These are phyloP conservation scores for Mobula hypostoma DNA, from an alignment of 2,113 vertebrate species.

Conservation along the genomic window DNA sequence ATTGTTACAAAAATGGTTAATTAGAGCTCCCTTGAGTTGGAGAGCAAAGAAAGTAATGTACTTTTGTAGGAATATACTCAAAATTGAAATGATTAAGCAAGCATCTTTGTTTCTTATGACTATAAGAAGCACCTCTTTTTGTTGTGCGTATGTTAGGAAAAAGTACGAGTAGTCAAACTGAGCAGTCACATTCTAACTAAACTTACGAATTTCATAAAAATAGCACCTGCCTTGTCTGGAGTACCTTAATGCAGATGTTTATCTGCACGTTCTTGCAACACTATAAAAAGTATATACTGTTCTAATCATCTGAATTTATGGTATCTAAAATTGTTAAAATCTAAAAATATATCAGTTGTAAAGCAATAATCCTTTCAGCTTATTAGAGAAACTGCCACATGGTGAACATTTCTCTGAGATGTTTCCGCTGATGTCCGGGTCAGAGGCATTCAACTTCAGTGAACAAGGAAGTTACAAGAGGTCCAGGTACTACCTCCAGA, in stretches of 20 bases:
- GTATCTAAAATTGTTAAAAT: too few species aligned
- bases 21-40: not conserved
- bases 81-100: not conserved
- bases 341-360: too few species aligned
- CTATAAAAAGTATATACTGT: not conserved
- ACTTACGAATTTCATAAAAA: not conserved
- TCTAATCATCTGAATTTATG: not conserved
- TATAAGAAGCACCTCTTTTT: not conserved
- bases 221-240: not conserved
- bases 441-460: too few species aligned
- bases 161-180: not conserved
- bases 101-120: not conserved
- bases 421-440: too few species aligned
- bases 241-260: not conserved
- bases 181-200: not conserved
- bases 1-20: not conserved
- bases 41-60: not conserved
- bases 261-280: not conserved
- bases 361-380: too few species aligned
- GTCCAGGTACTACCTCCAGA: too few species aligned
- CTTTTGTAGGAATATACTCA: not conserved
- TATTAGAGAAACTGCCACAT: too few species aligned
- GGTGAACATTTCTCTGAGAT: too few species aligned
- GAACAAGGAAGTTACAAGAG: too few species aligned
- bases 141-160: not conserved